These are phyloP conservation scores for Lamprotornis superbus DNA, from an alignment of 2,113 vertebrate species.

Conservation along the genomic window DNA sequence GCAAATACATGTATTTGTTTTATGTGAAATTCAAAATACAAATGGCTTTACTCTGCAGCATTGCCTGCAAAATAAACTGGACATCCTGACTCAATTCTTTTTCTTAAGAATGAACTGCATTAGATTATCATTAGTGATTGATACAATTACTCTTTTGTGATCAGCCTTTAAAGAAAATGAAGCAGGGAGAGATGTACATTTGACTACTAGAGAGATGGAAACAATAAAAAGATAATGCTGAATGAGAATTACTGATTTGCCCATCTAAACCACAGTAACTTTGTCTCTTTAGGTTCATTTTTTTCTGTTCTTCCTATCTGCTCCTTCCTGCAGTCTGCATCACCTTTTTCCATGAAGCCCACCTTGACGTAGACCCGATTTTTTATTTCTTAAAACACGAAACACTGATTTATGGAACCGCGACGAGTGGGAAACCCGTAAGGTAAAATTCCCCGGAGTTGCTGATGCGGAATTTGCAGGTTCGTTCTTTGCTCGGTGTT, in stretches of 20 bases:
- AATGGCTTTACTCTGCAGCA: neutral
- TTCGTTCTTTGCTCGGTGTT: neutral
- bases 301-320: neutral
- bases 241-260: neutral
- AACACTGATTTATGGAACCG: neutral
- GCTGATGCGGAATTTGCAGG: neutral
- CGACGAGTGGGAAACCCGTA: accelerated
- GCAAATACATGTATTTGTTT: neutral
- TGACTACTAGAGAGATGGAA: neutral
- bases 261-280: neutral
- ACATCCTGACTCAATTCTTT: neutral
- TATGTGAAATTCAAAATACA: neutral
- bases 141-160: neutral
- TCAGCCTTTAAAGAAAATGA: neutral
- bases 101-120: neutral
- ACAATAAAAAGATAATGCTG: neutral
- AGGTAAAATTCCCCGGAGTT: neutral
- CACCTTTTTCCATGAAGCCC: neutral
- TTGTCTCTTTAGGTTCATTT: neutral
- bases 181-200: neutral
- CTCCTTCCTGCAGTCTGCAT: neutral
- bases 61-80: neutral
- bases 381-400: neutral
- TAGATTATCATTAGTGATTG: neutral
- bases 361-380: neutral